A percentile compares a stretch with the other conserved stretches of the same genome.
Conservation (phyloP, 2,113 vertebrate genomes). For the Grammomys surdaster region DNA sequence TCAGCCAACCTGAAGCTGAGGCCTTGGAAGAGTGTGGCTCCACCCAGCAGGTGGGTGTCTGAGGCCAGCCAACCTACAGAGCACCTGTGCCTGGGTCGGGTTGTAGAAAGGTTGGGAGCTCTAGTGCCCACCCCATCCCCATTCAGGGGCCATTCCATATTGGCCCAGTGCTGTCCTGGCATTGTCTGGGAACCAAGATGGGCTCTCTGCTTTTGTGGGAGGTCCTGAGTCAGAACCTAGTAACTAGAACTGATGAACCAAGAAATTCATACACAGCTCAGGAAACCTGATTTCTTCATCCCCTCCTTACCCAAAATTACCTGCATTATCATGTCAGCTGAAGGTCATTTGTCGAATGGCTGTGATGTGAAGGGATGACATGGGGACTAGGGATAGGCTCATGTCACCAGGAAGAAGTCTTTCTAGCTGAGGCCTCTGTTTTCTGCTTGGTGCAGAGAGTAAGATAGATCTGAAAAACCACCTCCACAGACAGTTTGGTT, state of each 20-base stretch:
- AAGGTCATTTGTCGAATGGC: rapidly evolving
- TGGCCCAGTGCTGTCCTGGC: rapidly evolving
- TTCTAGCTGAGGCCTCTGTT: neutral
- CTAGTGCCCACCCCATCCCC: neutral
- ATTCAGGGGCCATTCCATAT: rapidly evolving
- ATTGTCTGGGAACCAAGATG: neutral
- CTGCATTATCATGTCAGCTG: rapidly evolving
- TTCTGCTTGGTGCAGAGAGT: neutral
- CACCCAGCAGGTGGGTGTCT: conserved; percentile 78
- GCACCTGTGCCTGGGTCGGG: conserved; percentile 59
- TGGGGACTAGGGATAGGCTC: neutral
- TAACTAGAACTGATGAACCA: neutral
- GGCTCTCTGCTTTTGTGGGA: neutral
- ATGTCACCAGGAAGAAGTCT: rapidly evolving
- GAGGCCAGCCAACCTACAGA: conserved; percentile 93
- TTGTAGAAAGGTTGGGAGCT: neutral
- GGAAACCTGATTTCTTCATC: neutral
- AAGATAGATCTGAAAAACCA: neutral
- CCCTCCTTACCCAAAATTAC: neutral
- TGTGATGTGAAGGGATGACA: rapidly evolving
- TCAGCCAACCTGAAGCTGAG: conserved; percentile 79
- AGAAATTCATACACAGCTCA: rapidly evolving
- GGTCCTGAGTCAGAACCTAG: no score
- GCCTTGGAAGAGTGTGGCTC: neutral
- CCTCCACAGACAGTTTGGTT: neutral